These are phyloP conservation scores for Gymnothorax javanicus DNA, from an alignment of 2,797 vertebrate genomes.

Conservation along the genomic window DNA sequence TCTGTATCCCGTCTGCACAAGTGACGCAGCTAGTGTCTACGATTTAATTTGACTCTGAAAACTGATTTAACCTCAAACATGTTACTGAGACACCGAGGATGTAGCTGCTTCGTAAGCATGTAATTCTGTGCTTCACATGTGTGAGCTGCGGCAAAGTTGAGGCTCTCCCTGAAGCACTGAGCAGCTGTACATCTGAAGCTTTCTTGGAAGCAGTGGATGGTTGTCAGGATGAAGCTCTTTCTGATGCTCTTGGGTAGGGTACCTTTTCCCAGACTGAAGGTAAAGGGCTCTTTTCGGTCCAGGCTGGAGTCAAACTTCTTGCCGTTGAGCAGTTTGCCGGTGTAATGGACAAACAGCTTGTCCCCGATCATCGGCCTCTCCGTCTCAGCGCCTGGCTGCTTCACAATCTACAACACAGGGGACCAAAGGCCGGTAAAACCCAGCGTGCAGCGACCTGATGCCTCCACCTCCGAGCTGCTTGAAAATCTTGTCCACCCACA, in stretches of 20 bases:
- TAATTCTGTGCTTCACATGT: no score
- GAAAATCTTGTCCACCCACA: no score
- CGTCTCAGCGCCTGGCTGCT: conserved; percentile 73
- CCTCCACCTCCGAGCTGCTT: no score
- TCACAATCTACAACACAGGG: conserved; percentile 78
- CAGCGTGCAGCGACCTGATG: neutral
- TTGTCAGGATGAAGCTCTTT: neutral
- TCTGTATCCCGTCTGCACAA: no score
- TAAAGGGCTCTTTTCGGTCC: conserved; percentile 86
- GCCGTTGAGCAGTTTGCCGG: conserved; percentile 84
- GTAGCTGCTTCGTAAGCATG: no score
- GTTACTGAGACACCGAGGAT: no score
- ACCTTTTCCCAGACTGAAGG: conserved; percentile 93
- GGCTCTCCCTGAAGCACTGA: neutral
- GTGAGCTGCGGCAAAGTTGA: neutral
- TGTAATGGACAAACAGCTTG: conserved; percentile 92
- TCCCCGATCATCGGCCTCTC: conserved; percentile 92
- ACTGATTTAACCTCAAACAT: no score
- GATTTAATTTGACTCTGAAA: no score
- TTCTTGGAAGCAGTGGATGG: neutral
- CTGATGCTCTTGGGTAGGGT: conserved; percentile 40
- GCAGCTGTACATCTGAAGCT: neutral
- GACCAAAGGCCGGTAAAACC: neutral
- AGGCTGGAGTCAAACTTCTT: conserved; percentile 93
- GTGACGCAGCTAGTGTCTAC: no score